These are phyloP conservation scores for Meteorus colon DNA, from an alignment of 2,888 invertebrate species.

Conservation along the genomic window DNA sequence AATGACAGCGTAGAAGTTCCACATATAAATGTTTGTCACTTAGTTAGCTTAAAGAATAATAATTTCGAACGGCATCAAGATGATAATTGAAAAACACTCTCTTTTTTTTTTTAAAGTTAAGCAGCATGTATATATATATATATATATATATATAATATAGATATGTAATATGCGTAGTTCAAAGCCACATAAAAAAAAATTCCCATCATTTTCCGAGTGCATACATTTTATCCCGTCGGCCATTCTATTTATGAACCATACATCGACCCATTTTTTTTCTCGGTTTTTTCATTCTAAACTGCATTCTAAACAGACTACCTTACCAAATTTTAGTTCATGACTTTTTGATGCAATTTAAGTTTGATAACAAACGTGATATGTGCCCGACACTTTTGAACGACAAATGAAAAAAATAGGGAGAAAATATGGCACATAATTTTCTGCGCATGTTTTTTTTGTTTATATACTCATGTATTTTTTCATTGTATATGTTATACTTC, in stretches of 20 bases:
- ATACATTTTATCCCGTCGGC: too few species aligned
- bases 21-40: constrained; percentile 4
- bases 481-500: too few species aligned
- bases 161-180: too few species aligned
- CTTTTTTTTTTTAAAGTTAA: not conserved
- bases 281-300: not conserved
- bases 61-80: not conserved
- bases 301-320: not conserved
- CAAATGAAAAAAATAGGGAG: constrained; percentile 31
- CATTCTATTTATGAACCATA: too few species aligned
- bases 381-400: constrained; percentile 43
- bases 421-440: constrained; percentile 42
- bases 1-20: not conserved
- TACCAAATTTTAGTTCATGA: not conserved
- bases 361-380: constrained; percentile 62
- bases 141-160: too few species aligned
- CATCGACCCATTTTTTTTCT: not conserved
- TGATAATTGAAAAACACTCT: not conserved
- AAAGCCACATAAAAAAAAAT: too few species aligned
- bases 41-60: not conserved
- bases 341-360: constrained; percentile 60
- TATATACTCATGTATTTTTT: not conserved
- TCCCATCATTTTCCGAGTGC: too few species aligned
- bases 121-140: too few species aligned
- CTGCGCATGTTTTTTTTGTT: not conserved